A percentile compares a stretch with the other conserved stretches of the same genome.
Conservation (phyloP, 1,140 invertebrate genomes). For the Meloidogyne chitwoodi region DNA sequence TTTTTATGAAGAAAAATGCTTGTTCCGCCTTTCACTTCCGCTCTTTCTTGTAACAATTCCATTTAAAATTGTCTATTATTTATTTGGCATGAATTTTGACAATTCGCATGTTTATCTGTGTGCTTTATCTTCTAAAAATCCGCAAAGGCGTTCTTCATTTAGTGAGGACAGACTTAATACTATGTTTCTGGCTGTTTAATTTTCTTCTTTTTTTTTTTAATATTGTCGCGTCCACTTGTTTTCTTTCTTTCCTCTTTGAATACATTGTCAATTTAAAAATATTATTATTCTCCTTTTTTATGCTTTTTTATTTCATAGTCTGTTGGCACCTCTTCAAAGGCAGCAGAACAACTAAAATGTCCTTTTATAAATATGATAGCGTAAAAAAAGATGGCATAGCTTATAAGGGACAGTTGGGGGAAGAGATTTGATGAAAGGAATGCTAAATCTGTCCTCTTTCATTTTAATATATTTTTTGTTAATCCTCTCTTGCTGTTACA, state of each 20-base stretch:
- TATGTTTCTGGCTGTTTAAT: neutral
- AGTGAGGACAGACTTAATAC: neutral
- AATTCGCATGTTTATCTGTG: neutral
- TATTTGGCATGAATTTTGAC: neutral
- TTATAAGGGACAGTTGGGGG: neutral
- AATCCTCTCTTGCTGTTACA: neutral
- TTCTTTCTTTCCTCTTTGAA: neutral
- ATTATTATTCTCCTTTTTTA: neutral
- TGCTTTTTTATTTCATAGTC: neutral
- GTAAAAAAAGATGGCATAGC: neutral
- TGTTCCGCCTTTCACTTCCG: neutral
- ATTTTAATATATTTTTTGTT: neutral
- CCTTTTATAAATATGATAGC: neutral
- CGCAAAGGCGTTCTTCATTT: neutral
- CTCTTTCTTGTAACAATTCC: neutral
- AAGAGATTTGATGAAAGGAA: neutral
- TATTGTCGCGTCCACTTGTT: neutral
- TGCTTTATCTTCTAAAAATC: neutral
- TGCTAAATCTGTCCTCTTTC: neutral
- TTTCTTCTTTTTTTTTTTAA: neutral
- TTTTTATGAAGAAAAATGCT: neutral
- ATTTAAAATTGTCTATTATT: neutral
- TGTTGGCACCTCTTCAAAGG: neutral
- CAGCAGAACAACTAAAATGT: neutral
- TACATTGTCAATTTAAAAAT: neutral